Evolutionary conservation across 1,140 invertebrate genomes (phyloP).

Genomic region (Venustaconcha ellipsiformis): DNA sequence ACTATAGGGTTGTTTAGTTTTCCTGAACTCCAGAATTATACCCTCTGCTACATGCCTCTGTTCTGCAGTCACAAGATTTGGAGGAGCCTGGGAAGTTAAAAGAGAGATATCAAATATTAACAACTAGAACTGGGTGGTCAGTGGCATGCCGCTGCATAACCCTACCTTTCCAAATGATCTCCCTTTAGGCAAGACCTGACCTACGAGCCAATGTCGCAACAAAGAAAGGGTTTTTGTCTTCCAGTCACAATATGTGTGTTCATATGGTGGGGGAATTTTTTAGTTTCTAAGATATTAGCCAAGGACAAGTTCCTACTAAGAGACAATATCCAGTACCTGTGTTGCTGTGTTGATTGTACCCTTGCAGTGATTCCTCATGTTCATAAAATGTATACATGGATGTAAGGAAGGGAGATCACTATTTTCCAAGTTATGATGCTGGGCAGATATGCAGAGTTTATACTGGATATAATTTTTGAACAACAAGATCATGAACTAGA

Average conservation of each 20-base stretch:
- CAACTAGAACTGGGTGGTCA: not conserved
- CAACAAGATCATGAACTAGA: no score
- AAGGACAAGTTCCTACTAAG: not conserved
- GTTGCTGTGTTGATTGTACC: no score
- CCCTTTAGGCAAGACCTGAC: not conserved
- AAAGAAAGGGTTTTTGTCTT: not conserved
- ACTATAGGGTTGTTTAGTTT: conserved; percentile 84
- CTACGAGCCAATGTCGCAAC: not conserved
- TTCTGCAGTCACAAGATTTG: conserved; percentile 81
- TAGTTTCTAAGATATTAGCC: not conserved
- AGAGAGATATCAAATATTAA: not conserved
- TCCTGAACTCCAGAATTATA: conserved; percentile 84
- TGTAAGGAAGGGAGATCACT: no score
- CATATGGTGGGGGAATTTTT: not conserved
- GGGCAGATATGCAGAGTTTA: no score
- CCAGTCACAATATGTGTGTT: not conserved
- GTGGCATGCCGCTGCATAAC: no score
- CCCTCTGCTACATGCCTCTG: conserved; percentile 84
- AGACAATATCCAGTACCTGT: no score
- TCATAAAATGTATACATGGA: no score
- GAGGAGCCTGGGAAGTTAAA: conserved; percentile 78
- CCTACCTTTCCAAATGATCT: not conserved
- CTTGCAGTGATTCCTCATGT: no score
- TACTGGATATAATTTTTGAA: no score
- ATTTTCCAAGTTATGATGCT: no score